Evolutionary conservation across 2,797 vertebrate species (phyloP).

Genomic region (Coilia nasus): DNA sequence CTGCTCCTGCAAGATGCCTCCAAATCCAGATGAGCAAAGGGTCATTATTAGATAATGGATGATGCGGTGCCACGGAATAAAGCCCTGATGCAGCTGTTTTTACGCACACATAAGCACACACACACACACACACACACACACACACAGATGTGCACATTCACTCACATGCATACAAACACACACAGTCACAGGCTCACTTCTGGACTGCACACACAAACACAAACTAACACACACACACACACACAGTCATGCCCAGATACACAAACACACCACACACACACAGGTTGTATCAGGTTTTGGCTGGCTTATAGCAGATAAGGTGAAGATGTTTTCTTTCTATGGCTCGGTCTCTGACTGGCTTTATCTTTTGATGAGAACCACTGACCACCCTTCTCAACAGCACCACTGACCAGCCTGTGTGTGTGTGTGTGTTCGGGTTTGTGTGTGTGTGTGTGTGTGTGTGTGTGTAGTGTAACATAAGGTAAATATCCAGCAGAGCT

Average conservation of each 20-base stretch:
- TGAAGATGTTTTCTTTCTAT: neutral
- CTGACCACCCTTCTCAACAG: neutral
- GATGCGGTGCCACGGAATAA: neutral
- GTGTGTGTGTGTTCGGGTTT: neutral
- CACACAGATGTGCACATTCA: neutral
- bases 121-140: constrained; percentile 3
- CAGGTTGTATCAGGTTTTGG: neutral
- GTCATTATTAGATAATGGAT: constrained; percentile 9
- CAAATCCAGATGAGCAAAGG: neutral
- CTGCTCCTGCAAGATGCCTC: neutral
- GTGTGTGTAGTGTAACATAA: neutral
- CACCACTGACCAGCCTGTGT: neutral
- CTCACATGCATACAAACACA: neutral
- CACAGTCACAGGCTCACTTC: neutral
- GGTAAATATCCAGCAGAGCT: constrained; percentile 29
- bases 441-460: too few relatives aligned
- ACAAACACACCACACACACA: too few relatives aligned
- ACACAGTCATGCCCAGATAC: too few relatives aligned
- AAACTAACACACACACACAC: too few relatives aligned
- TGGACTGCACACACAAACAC: too few relatives aligned
- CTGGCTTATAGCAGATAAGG: neutral
- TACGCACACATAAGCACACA: neutral
- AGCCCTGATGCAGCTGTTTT: constrained; percentile 9
- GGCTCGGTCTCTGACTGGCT: neutral
- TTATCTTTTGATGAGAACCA: neutral